Percentiles rank a stretch among this genome's conserved stretches.
Conservation (phyloP, 2,888 invertebrate genomes). For the Monoplex corrugatus region DNA sequence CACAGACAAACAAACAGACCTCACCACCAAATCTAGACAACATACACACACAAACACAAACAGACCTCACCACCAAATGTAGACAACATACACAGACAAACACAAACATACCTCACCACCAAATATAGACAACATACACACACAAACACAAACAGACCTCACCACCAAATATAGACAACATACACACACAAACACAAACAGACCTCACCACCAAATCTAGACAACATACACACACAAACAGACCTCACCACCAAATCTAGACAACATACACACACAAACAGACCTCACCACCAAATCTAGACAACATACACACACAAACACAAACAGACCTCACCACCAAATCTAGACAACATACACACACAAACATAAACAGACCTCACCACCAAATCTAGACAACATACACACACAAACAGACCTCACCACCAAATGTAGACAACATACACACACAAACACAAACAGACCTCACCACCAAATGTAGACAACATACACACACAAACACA, state of each 20-base stretch:
- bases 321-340: not conserved
- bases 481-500: not conserved
- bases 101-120: not conserved
- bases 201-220: too few species aligned
- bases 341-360: not conserved
- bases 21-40: too few species aligned
- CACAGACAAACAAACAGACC: not conserved
- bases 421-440: too few species aligned
- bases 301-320: constrained; percentile 30
- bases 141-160: constrained; percentile 21
- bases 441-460: constrained; percentile 30
- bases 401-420: not conserved
- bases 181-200: not conserved
- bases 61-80: constrained; percentile 30
- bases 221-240: not conserved
- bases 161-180: not conserved
- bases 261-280: not conserved
- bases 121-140: too few species aligned
- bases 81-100: not conserved
- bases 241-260: too few species aligned
- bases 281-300: too few species aligned
- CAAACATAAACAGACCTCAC: not conserved
- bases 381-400: too few species aligned
- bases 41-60: not conserved
- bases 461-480: not conserved